A percentile compares a stretch with the other conserved stretches of the same genome.
phyloP scores from a whole-genome alignment of 2,888 invertebrate genomes.

The Melikaiella ostensackeni region DNA sequence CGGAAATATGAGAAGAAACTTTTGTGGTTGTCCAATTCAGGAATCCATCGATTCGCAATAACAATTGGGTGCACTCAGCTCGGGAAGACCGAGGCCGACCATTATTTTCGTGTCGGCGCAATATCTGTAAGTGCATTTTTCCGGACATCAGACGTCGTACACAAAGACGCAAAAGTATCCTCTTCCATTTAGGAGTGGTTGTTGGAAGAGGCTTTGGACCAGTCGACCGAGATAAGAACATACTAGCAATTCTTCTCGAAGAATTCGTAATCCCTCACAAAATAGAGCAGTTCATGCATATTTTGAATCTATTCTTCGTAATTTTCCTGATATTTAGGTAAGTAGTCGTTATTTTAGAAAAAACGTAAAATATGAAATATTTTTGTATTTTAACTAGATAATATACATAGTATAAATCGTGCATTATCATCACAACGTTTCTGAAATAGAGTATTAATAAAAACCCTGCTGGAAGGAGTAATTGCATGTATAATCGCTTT shows the following conservation, averaged over 20 bases:
- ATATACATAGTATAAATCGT: no score
- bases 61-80: slow-evolving; percentile 67
- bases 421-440: no score
- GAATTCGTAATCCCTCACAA: slow-evolving; percentile 11
- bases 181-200: slow-evolving; percentile 27
- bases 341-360: background rate
- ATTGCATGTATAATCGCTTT: no score
- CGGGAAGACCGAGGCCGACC: slow-evolving; percentile 51
- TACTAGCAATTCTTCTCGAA: slow-evolving; percentile 23
- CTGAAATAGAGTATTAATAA: no score
- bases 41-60: slow-evolving; percentile 64
- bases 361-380: background rate
- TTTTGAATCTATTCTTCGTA: background rate
- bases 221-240: slow-evolving; percentile 27
- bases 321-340: background rate
- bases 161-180: slow-evolving; percentile 20
- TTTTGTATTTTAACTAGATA: no score
- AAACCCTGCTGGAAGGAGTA: no score
- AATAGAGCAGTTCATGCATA: slow-evolving; percentile 27
- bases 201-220: slow-evolving; percentile 9
- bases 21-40: slow-evolving; percentile 45
- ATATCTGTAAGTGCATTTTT: slow-evolving; percentile 74
- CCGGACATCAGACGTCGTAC: slow-evolving; percentile 58
- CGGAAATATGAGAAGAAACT: slow-evolving; percentile 45
- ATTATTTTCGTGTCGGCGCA: slow-evolving; percentile 67